phyloP scores from a whole-genome alignment of 2,113 vertebrate genomes.

The Coptodon rendalli region DNA sequence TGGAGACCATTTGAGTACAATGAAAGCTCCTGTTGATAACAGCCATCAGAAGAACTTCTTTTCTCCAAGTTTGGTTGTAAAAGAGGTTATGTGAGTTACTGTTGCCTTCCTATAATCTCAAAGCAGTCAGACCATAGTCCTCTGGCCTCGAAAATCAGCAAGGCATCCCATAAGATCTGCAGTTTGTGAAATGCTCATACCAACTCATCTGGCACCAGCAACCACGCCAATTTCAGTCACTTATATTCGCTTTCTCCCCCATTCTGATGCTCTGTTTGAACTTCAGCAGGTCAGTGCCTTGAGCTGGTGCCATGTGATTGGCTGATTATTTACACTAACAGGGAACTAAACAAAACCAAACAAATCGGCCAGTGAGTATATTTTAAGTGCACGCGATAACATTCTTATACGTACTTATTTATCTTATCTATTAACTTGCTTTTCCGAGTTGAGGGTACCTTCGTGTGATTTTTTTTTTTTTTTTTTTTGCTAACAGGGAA shows the following conservation, averaged over 20 bases:
- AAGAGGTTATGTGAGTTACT: not conserved
- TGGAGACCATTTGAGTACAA: not conserved
- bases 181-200: not conserved
- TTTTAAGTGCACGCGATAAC: not conserved
- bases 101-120: not conserved
- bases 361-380: not conserved
- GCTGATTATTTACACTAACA: not conserved
- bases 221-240: not conserved
- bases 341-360: not conserved
- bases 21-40: not conserved
- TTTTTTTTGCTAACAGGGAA: not conserved
- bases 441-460: not conserved
- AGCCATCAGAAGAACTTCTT: not conserved
- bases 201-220: not conserved
- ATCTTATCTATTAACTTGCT: not conserved
- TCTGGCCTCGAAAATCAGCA: not conserved
- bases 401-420: not conserved
- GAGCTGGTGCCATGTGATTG: not conserved
- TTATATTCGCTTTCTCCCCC: not conserved
- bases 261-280: not conserved
- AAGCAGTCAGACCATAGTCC: not conserved
- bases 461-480: not conserved
- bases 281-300: not conserved
- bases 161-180: not conserved
- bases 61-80: not conserved